phyloP scores from a whole-genome alignment of 2,797 vertebrate genomes.

The Aplochiton taeniatus region DNA sequence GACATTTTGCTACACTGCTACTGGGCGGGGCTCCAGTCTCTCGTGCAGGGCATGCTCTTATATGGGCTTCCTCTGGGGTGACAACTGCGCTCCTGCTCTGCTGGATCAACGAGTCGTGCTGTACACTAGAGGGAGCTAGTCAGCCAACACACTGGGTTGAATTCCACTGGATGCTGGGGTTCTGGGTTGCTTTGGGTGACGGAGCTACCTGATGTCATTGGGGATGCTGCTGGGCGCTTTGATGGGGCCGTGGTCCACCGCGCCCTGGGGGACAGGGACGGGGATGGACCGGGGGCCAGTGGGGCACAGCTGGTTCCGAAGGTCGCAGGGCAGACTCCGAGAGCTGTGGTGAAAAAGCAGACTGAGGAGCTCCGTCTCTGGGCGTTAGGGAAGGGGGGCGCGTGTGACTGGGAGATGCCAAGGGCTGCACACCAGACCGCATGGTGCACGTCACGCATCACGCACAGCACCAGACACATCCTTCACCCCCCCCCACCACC shows the following conservation, averaged over 20 bases:
- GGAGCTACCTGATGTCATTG: constrained; percentile 93
- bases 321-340: constrained; percentile 88
- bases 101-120: too few relatives aligned
- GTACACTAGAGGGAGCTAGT: background rate
- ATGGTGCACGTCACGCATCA: too few relatives aligned
- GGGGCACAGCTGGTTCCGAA: constrained; percentile 86
- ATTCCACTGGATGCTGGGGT: constrained; percentile 2
- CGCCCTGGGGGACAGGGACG: constrained; percentile 46
- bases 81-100: too few relatives aligned
- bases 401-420: constrained; percentile 32
- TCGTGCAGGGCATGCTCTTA: too few relatives aligned
- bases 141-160: background rate
- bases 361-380: constrained; percentile 56
- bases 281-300: constrained; percentile 82
- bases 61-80: too few relatives aligned
- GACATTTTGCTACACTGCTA: too few relatives aligned
- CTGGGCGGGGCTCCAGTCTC: too few relatives aligned
- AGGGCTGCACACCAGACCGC: background rate
- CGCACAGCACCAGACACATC: background rate
- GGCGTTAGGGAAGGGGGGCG: constrained; percentile 30
- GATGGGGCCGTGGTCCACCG: constrained; percentile 82
- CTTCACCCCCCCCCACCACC: background rate
- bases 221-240: constrained; percentile 84
- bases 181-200: constrained; percentile 7
- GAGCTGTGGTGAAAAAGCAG: constrained; percentile 87